These are phyloP conservation scores for Toxotes chatareus DNA, from an alignment of 2,113 vertebrate genomes.

Conservation along the genomic window DNA sequence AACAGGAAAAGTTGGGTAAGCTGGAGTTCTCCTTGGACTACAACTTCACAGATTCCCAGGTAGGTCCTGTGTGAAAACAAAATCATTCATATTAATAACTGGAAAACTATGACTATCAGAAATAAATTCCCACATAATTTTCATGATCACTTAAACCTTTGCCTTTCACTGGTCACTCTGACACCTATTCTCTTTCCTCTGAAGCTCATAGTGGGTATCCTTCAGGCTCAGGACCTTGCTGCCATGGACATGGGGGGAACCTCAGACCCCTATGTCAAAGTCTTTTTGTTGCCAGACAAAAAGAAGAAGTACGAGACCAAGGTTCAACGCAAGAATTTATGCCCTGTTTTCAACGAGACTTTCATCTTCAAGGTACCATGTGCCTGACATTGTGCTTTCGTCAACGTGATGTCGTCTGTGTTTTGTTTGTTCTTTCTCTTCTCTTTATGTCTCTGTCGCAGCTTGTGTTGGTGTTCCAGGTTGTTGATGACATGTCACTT, in stretches of 20 bases:
- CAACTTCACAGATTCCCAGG: constrained; percentile 90
- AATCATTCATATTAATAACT: neutral
- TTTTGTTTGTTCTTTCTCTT: constrained; percentile 20
- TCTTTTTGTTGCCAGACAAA: constrained; percentile 91
- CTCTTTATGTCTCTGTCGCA: constrained; percentile 45
- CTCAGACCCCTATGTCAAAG: constrained; percentile 92
- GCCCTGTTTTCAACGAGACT: constrained; percentile 91
- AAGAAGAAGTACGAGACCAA: constrained; percentile 93
- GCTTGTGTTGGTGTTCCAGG: constrained; percentile 29
- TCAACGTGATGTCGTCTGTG: constrained; percentile 6
- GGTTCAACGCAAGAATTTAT: constrained; percentile 92
- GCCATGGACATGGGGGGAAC: constrained; percentile 93
- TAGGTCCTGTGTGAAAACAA: constrained; percentile 50
- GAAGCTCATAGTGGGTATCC: constrained; percentile 90
- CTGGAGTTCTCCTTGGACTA: constrained; percentile 92
- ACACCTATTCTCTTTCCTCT: constrained; percentile 31
- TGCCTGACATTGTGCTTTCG: accelerated
- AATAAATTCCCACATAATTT: neutral
- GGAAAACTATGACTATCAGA: neutral
- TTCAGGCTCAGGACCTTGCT: constrained; percentile 90
- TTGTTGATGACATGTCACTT: constrained; percentile 35
- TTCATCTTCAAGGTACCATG: constrained; percentile 90
- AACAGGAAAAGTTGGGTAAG: constrained; percentile 87
- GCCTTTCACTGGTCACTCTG: neutral
- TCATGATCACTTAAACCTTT: neutral